phyloP scores from a whole-genome alignment of 2,888 invertebrate species.

The Sinhomidia bicolor region DNA sequence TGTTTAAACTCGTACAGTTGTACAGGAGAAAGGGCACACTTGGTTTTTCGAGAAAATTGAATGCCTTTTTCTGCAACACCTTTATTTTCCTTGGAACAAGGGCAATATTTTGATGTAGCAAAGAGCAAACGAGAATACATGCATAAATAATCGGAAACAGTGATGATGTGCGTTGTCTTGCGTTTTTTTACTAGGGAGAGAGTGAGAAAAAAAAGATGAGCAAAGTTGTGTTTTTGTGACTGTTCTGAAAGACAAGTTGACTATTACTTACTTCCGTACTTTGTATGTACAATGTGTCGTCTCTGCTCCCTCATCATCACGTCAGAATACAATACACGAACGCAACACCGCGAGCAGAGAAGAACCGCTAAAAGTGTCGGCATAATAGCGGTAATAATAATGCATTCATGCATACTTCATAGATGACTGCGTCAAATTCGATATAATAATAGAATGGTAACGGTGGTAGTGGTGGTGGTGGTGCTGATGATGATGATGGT shows the following conservation, averaged over 20 bases:
- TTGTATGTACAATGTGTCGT: conserved; percentile 11
- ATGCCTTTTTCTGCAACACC: too few species aligned
- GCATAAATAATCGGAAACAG: not conserved
- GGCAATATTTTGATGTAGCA: too few species aligned
- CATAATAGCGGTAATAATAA: conserved; percentile 42
- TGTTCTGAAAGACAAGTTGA: not conserved
- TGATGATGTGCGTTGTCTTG: not conserved
- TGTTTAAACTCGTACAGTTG: too few species aligned
- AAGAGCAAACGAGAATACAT: too few species aligned
- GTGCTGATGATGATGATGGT: not conserved
- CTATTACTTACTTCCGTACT: not conserved
- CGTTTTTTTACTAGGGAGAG: not conserved
- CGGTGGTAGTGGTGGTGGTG: not conserved
- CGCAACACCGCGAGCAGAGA: not conserved
- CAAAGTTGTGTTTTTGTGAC: not conserved
- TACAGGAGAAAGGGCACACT: too few species aligned
- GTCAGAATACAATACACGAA: too few species aligned
- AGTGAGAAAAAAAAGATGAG: not conserved
- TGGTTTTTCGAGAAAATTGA: not conserved
- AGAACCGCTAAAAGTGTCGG: conserved; percentile 7
- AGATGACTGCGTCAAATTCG: conserved; percentile 43
- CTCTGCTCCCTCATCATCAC: too few species aligned
- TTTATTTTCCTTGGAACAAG: too few species aligned
- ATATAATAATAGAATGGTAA: conserved; percentile 18
- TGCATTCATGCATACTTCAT: conserved; percentile 40